These are phyloP conservation scores for Carcina quercana DNA, from an alignment of 2,888 invertebrate species.

Conservation along the genomic window DNA sequence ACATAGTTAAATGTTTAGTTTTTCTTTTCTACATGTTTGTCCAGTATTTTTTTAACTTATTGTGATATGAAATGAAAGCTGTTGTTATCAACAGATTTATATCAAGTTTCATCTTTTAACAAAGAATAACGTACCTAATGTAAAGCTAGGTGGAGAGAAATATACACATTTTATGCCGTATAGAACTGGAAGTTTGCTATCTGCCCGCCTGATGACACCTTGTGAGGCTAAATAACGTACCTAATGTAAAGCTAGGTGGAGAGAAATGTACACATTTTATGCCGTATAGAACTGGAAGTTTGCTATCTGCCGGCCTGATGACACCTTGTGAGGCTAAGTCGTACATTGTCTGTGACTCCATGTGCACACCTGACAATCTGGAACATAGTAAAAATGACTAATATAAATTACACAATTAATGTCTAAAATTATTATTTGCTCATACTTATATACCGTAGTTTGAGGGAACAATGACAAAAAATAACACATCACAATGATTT, in stretches of 20 bases:
- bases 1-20: too few species aligned
- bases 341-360: conserved; percentile 92
- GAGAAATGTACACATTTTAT: conserved; percentile 88
- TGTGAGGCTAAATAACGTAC: conserved; percentile 84
- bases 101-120: background rate
- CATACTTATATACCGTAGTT: too few species aligned
- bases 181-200: conserved; percentile 81
- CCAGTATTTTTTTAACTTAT: background rate
- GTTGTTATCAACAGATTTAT: background rate
- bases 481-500: too few species aligned
- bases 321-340: conserved; percentile 89
- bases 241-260: conserved; percentile 89
- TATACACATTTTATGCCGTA: conserved; percentile 91
- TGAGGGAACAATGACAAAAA: too few species aligned
- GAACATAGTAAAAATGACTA: background rate
- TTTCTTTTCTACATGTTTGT: background rate
- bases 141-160: conserved; percentile 88
- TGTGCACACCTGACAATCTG: conserved; percentile 80
- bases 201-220: conserved; percentile 86
- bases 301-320: conserved; percentile 81
- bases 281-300: conserved; percentile 87
- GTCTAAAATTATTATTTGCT: too few species aligned
- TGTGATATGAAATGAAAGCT: background rate
- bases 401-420: too few species aligned
- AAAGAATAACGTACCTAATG: conserved; percentile 82